A percentile compares a stretch with the other conserved stretches of the same genome.
Conservation (phyloP, 2,797 vertebrate species). For the Trichosurus vulpecula region DNA sequence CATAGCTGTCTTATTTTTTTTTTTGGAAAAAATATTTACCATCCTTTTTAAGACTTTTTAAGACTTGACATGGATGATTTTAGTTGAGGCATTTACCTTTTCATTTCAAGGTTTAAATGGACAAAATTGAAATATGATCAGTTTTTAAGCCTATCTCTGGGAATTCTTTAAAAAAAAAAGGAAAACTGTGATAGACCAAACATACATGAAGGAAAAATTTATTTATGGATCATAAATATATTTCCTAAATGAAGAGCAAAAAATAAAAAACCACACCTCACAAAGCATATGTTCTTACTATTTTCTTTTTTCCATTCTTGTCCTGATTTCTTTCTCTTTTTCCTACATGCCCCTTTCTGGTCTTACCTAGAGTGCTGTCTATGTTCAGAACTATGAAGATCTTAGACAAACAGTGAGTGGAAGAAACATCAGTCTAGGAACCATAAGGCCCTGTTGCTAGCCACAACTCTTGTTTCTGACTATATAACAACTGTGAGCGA, state of each 20-base stretch:
- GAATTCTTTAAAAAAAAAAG: not conserved
- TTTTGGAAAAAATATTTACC: slow-evolving; percentile 9
- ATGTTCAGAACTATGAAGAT: not conserved
- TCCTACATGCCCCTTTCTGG: not conserved
- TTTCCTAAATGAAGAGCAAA: not conserved
- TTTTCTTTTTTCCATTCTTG: not conserved
- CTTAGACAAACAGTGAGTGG: not conserved
- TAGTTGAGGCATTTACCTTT: slow-evolving; percentile 56
- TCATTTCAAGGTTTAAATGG: slow-evolving; percentile 52
- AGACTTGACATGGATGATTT: slow-evolving; percentile 46
- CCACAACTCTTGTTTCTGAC: not conserved
- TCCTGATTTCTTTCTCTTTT: not conserved
- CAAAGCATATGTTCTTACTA: not conserved
- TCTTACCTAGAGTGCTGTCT: not conserved
- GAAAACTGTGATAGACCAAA: not conserved
- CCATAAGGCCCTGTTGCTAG: not conserved
- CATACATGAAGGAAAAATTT: not conserved
- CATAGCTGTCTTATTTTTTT: slow-evolving; percentile 35
- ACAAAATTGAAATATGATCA: slow-evolving; percentile 31
- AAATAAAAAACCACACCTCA: not conserved
- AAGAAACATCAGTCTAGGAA: not conserved
- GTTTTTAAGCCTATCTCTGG: not conserved
- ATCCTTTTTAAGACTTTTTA: slow-evolving; percentile 60
- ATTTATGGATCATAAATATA: not conserved
- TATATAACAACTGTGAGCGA: not conserved